Evolutionary conservation across 1,140 invertebrate species (phyloP), one percentile per base, ranked within the genome.

Genomic region (Venturia canescens): DNA sequence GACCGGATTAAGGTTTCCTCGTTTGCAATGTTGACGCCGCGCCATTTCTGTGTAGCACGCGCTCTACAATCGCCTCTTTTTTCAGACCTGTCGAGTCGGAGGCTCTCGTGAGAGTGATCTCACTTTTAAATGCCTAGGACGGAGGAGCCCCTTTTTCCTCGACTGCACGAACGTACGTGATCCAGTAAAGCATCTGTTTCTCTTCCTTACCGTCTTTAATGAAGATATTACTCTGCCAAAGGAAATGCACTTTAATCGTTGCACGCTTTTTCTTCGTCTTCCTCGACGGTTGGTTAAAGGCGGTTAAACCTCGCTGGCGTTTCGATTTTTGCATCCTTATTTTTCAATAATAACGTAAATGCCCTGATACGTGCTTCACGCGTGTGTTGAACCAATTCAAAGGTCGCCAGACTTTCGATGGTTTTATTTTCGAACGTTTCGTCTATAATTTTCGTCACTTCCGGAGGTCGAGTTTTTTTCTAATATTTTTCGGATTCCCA

Each of bases 31-130:
- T 53, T 53, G 50, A 53, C 50, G 50, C n/a, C 50, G 18, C n/a
- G 18, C 3, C 4, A 15, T 53, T 53, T 3, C 15, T n/a, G 48
- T 53, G 83, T 34, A n/a, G 72, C 48, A 60, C 53, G 23, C 34
- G 16, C 50, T 53, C 50, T 18, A 53, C 50, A 53, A n/a, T 15
- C 74, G 1, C 21, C 23, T 38, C 82, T 83, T 80, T 80, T 79
- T 60, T 69, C 60, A 27, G 6, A 21, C 70, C 13, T 48, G 0
- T 18, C 53, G 44, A 29, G 50, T 53, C 72, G 50, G 50, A 53
- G 50, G 50, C 50, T n/a, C 50, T 18, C 50, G 50, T 21, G 50
- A 53, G 50, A 53, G 50, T 53, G 50, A 21, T 53, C 50, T 53
- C 50, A 21, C 50, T 53, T 53, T 53, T n/a, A 53, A 53, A 53